Evolutionary conservation across 2,797 vertebrate species (phyloP), one percentile per base, ranked within the genome.

Genomic region (Myotis planiceps): DNA sequence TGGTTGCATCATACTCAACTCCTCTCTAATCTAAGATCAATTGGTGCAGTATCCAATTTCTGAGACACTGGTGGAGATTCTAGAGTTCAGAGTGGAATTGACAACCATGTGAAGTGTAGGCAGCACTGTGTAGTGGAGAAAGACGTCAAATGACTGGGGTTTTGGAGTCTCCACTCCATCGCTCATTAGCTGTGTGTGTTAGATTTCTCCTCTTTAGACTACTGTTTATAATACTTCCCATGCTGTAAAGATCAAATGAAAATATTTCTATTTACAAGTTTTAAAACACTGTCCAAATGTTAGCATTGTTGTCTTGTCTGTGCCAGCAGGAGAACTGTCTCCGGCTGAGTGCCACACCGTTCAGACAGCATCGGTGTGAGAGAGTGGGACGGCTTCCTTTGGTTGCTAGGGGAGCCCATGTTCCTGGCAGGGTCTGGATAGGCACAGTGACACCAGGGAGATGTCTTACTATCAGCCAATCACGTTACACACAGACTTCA

Each of bases 211-310:
- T 37, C 39, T 53, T 95, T 66, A 29, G 66, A 74, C 13, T 45
- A 37, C 13, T 39, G 47, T 84, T 93, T 63, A 10, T 27, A 80
- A 21, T 32, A 71, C 53, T 80, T 66, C 84, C 60, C 90, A 76
- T 87, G 75, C 88, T 89, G 49, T 87, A 80, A 91, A 19, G 76
- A 89, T 86, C 75, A 71, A 95, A 89, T 89, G 83, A 80, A 97
- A 97, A 96, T 90, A 95, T 95, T 97, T 97, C 94, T 94, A 80
- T 93, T 93, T 88, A 83, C 79, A 80, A 89, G 90, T 94, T 93
- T 95, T 84, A 88, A 95, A 97, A 97, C 80, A 87, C 58, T 68
- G 81, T 60, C 80, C 94, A 96, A 87, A 95, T 96, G 94, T 92
- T 95, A 58, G n/a, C 89, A 85, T 96, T 90, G 92, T 92, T 76